phyloP scores from a whole-genome alignment of 2,797 vertebrate genomes.

The Anguilla pacifica region DNA sequence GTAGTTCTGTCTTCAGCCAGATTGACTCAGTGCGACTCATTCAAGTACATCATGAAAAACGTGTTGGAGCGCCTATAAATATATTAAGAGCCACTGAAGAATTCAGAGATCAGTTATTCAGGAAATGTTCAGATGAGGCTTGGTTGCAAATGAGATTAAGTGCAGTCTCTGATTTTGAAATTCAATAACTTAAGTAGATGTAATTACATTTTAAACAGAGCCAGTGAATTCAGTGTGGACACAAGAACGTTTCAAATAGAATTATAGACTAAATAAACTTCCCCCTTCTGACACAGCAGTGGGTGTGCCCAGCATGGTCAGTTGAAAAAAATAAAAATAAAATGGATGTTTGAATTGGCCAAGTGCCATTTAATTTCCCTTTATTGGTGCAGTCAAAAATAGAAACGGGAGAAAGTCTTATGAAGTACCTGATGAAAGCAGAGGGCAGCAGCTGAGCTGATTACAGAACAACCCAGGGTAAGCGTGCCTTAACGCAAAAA shows the following conservation, averaged over 20 bases:
- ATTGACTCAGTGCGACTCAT: neutral
- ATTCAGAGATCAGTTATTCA: neutral
- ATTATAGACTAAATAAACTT: slow-evolving; percentile 1
- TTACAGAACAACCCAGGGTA: neutral
- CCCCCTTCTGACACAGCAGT: neutral
- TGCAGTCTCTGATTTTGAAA: neutral
- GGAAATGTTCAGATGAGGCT: neutral
- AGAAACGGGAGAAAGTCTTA: neutral
- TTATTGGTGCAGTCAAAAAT: neutral
- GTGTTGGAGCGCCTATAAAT: neutral
- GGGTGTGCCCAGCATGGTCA: neutral
- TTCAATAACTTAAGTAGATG: neutral
- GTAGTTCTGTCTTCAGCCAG: neutral
- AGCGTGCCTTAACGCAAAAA: neutral
- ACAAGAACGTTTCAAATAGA: neutral
- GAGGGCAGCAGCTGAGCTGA: neutral
- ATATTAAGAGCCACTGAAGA: neutral
- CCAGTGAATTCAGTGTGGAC: neutral
- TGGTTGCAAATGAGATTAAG: neutral
- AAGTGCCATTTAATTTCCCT: neutral
- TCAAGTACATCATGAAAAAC: neutral
- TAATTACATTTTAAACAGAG: neutral
- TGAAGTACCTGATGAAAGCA: neutral
- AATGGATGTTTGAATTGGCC: neutral
- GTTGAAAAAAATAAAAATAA: neutral